Percentiles rank a stretch among this genome's conserved stretches.
These are phyloP conservation scores for Dynastes tityus DNA, from an alignment of 2,888 invertebrate species.

Conservation along the genomic window DNA sequence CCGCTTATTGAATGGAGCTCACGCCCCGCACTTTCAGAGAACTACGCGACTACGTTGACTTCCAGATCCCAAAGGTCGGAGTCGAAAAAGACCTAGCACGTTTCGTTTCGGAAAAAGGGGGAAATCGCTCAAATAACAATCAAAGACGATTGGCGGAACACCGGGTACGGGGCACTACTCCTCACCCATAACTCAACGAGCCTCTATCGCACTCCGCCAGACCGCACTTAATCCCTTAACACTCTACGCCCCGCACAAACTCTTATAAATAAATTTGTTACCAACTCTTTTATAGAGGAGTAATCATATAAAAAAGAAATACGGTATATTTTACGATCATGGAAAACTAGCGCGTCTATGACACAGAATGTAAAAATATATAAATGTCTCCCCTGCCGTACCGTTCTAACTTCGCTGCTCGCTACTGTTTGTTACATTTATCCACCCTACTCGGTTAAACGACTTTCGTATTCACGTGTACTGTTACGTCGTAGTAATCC, in stretches of 20 bases:
- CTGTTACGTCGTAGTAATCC: background rate
- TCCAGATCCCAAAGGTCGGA: conserved; percentile 50
- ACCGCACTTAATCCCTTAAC: conserved; percentile 65
- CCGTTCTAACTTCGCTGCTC: background rate
- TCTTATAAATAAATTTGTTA: conserved; percentile 66
- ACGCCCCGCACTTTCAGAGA: conserved; percentile 20
- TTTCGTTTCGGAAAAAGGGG: conserved; percentile 62
- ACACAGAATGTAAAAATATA: conserved; percentile 61
- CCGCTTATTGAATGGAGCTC: conserved; percentile 43
- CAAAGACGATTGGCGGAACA: conserved; percentile 65
- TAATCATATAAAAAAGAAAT: conserved; percentile 67
- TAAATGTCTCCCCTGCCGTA: conserved; percentile 34
- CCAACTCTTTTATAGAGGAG: conserved; percentile 65
- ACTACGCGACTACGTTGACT: conserved; percentile 30
- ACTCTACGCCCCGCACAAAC: conserved; percentile 58
- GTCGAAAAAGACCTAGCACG: conserved; percentile 52
- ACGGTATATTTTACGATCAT: conserved; percentile 66
- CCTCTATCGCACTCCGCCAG: conserved; percentile 65
- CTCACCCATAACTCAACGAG: conserved; percentile 64
- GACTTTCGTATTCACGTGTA: conserved; percentile 1
- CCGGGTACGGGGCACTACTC: conserved; percentile 61
- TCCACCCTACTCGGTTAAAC: background rate
- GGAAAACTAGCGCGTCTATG: conserved; percentile 60
- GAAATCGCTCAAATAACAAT: conserved; percentile 65
- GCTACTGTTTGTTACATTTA: conserved; percentile 3